Evolutionary conservation across 2,113 vertebrate species (phyloP), one percentile per base, ranked within the genome.

Genomic region (Oncorhynchus nerka): DNA sequence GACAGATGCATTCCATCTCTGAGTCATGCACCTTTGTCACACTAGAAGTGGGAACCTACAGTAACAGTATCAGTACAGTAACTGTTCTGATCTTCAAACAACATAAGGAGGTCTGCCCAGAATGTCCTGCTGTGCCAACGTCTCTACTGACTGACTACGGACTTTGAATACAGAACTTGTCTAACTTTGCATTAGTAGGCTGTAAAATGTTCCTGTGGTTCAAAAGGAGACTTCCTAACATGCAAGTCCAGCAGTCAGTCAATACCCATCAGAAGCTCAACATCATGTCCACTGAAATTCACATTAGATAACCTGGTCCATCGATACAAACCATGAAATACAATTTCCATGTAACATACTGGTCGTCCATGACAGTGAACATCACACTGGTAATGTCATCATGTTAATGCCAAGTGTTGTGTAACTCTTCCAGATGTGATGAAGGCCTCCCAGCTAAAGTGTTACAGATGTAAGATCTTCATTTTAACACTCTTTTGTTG

Each of bases 11-110:
- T 71, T 65, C 39, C 7, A 0, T 45, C 51, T 87, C 84, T 93
- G 90, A 93, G 75, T 93, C 92, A 92, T 20, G 16, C 72, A 79
- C n/a, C 74, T 81, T 81, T 61, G 51, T 90, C 88, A 89, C 75
- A 68, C 74, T 57, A 61, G 39, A 68, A 80, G 76, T 77, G 71
- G 81, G 81, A 28, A 39, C 51, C 62, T 62, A 79, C 69, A 26
- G 26, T 26, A 26, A 26, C 26, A 26, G 26, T 26, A 26, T 2
- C 26, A 26, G 32, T 34, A 9, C 19, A 32, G 12, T n/a, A 57
- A 74, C 75, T 78, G 78, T 81, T 81, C 66, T 74, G 48, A 73
- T 76, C 71, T 73, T 69, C 26, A 65, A 75, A 39, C 39, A 73
- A 69, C 76, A 65, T 68, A 75, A 69, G 26, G 30, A 45, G n/a